These are phyloP conservation scores for Lottia gigantea DNA, from an alignment of 2,888 invertebrate species.

Conservation along the genomic window DNA sequence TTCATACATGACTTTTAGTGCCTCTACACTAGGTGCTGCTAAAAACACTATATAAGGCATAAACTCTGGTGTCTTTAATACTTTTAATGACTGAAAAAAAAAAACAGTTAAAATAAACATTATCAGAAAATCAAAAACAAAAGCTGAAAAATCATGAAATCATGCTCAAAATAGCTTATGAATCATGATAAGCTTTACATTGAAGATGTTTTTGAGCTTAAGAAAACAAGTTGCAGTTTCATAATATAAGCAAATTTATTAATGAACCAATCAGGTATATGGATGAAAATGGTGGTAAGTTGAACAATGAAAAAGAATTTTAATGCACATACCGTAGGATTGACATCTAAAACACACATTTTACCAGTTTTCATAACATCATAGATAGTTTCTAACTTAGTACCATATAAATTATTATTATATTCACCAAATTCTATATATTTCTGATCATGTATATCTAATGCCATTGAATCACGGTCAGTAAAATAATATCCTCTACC, in stretches of 20 bases:
- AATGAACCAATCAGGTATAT: too few species aligned
- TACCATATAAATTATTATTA: constrained; percentile 96
- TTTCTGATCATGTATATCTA: constrained; percentile 89
- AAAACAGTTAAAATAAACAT: constrained; percentile 1
- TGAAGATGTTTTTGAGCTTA: too few species aligned
- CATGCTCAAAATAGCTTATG: too few species aligned
- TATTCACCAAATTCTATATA: constrained; percentile 98
- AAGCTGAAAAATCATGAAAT: too few species aligned
- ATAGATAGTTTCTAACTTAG: constrained; percentile 92
- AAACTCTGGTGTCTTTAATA: constrained; percentile 89
- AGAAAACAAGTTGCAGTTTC: too few species aligned
- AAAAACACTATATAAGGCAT: constrained; percentile 98
- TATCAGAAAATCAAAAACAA: too few species aligned
- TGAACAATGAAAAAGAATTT: too few species aligned
- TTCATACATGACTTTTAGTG: constrained; percentile 70
- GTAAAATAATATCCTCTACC: constrained; percentile 99
- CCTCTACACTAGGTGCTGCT: constrained; percentile 95
- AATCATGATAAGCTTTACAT: too few species aligned
- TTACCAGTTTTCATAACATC: constrained; percentile 94
- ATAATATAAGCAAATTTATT: too few species aligned
- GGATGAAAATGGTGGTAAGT: too few species aligned
- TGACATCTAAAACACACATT: constrained; percentile 96
- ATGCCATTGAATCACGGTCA: constrained; percentile 92
- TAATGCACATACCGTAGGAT: constrained; percentile 74
- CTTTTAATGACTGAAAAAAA: constrained; percentile 82